Base-by-base conservation (phyloP, 2,113 vertebrate genomes). In the Mormoops blainvillei region DNA sequence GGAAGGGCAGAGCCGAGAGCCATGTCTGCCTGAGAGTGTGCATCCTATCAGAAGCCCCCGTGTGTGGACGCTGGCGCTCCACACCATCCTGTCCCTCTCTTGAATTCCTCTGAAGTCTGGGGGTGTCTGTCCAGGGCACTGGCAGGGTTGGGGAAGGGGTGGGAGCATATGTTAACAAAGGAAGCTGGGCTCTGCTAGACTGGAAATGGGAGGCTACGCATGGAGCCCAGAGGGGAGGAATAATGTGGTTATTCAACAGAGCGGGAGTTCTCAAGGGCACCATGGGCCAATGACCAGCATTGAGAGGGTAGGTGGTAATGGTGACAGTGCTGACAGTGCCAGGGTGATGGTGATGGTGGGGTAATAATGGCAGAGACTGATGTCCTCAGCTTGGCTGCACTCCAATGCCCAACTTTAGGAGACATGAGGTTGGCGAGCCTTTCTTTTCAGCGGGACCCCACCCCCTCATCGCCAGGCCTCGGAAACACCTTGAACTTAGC, bases 231-330 rank as follows among this genome's bases (percentile, higher is more conserved):
- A 6, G 15, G 52, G 8, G 9, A 43, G 48, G 15, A 54, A 6
- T 13, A 24, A 33, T 10, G 48, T 0, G 11, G n/a, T 16, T 4
- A 14, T 20, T 56, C n/a, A 22, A 5, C 18, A 28, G 36, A 58
- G 26, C 68, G 43, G 33, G 3, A 13, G 31, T 41, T 76, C 41
- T 65, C n/a, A 4, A 70, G 45, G 58, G 68, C 38, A 6, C 3
- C 13, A 16, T 0, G 45, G 67, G 18, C 26, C 13, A 14, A 4
- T 5, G 50, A 48, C 15, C 41, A 8, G 95, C 0, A 0, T 22
- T 22, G 13, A 9, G 24, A 15, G 24, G 9, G 76, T 13, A 38
- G 50, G 1, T 4, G 0, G 20, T 12, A 73, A 71, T 13, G 67
- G 33, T 10, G 26, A 54, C 14, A 0, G 2, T 65, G 65, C 20